These are phyloP conservation scores for Potamarius usumacintae DNA, from an alignment of 2,113 vertebrate species.

Conservation along the genomic window DNA sequence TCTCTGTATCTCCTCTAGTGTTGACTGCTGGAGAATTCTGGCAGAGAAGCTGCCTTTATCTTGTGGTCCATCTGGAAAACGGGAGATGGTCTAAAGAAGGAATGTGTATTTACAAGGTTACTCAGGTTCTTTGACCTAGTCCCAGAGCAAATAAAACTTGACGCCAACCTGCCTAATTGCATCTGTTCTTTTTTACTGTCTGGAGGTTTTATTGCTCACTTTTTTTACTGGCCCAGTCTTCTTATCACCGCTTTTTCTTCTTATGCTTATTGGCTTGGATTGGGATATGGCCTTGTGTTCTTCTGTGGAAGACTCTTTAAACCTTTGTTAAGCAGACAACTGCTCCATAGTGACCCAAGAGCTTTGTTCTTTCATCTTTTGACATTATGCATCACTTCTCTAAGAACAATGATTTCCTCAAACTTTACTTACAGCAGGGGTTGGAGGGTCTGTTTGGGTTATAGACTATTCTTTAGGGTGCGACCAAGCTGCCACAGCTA, in stretches of 20 bases:
- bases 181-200: constrained; percentile 56
- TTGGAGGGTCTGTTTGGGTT: background rate
- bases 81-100: constrained; percentile 46
- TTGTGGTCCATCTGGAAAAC: constrained; percentile 53
- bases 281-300: constrained; percentile 16
- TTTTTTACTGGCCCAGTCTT: constrained; percentile 27
- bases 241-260: constrained; percentile 22
- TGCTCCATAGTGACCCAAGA: background rate
- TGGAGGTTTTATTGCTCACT: constrained; percentile 46
- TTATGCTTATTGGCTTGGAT: constrained; percentile 13
- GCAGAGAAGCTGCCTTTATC: constrained; percentile 42
- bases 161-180: constrained; percentile 63
- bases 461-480: background rate
- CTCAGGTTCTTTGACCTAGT: constrained; percentile 69
- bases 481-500: background rate
- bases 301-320: constrained; percentile 15
- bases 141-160: constrained; percentile 68
- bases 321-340: background rate
- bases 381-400: constrained; percentile 16
- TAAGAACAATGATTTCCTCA: background rate
- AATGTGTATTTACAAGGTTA: constrained; percentile 66
- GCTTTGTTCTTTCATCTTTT: constrained; percentile 7
- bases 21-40: constrained; percentile 53
- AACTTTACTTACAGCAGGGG: background rate
- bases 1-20: constrained; percentile 35